A percentile compares a stretch with the other conserved stretches of the same genome.
Conservation (phyloP, 2,888 invertebrate genomes). For the Eurois occulta region DNA sequence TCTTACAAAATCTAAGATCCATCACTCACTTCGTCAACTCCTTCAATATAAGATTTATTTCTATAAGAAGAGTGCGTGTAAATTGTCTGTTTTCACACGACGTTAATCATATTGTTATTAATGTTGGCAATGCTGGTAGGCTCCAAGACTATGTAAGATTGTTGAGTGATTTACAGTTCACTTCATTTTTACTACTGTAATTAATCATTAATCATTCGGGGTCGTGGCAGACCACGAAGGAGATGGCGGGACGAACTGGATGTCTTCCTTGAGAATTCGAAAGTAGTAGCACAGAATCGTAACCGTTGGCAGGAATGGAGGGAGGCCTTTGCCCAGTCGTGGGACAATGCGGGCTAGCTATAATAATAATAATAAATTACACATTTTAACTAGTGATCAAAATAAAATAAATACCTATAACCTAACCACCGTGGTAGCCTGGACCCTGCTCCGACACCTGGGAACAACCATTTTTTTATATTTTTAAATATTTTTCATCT, state of each 20-base stretch:
- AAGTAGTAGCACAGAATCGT: no score
- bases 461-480: no score
- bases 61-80: slow-evolving; percentile 27
- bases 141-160: neutral
- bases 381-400: neutral
- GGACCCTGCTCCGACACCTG: no score
- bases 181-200: neutral
- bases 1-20: slow-evolving; percentile 1
- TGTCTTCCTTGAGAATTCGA: no score
- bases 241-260: no score
- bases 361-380: neutral
- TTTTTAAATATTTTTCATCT: no score
- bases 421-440: neutral
- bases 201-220: no score
- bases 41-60: slow-evolving; percentile 29
- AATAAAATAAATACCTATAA: neutral
- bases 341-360: no score
- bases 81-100: slow-evolving; percentile 21
- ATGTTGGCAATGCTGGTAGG: slow-evolving; percentile 8
- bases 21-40: neutral
- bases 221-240: no score
- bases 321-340: no score
- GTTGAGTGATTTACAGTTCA: slow-evolving; percentile 24
- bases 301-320: no score
- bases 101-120: slow-evolving; percentile 37